Base-by-base conservation (phyloP, 2,888 invertebrate species). In the Sinelater perroti region DNA sequence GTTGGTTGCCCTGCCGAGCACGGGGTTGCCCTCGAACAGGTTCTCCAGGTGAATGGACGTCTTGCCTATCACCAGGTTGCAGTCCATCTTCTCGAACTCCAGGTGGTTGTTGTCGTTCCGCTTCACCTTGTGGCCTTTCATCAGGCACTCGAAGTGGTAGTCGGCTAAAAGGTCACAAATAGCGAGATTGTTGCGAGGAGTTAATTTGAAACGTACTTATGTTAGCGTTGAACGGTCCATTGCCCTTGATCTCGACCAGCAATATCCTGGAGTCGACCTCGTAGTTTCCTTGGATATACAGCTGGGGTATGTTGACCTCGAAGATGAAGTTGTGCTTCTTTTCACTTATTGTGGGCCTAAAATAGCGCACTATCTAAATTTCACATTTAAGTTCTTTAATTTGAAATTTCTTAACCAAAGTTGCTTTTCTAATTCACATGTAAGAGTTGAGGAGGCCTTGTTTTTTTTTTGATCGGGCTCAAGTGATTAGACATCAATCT, bases 21-120 rank as follows among this genome's bases (percentile, higher is more conserved):
- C 76, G 60, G 85, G 83, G 71, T 88, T 87, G 0, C 86, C 85
- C 56, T 84, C 83, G 70, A 89, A 89, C 28, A 89, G 79, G 72
- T 88, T 88, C 42, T 83, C 86, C 33, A 89, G 79, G 69, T 83
- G 78, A 59, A 89, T 79, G 40, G 80, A 80, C 0, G 86, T 83
- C 49, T 83, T 80, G 11, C 85, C 86, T 2, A 88, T 83, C 14
- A 80, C 81, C 6, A 89, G 80, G 16, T 79, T 80, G 11, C 87
- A 79, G 66, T 81, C 82, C 81, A 88, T 86, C 26, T 83, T 85
- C 47, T 86, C 85, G 62, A 88, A 87, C 60, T 82, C 79, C 2
- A 88, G 73, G 64, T 85, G 85, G 57, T 85, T 82, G 0, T 82
- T 77, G 7, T 83, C 84, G n/a, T 84, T 81, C 16, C 79, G 78